Base-by-base conservation (phyloP, 1,140 invertebrate species). In the Drosophila sechellia region DNA sequence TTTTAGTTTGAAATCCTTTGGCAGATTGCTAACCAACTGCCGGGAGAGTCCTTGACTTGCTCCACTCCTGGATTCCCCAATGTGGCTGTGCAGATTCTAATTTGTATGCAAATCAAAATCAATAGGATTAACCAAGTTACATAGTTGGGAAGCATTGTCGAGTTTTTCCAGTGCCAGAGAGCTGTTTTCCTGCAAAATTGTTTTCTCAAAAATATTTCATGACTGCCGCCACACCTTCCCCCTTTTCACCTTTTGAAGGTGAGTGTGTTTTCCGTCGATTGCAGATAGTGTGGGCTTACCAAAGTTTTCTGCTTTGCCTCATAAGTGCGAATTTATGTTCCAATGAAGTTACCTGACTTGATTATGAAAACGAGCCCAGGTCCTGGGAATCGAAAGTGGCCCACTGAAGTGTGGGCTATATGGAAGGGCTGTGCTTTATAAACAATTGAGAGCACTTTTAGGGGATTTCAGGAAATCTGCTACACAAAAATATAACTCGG, bases 71-170 rank as follows among this genome's bases (percentile, higher is more conserved):
- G 13, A 50, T 50, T 50, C 15, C 27, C 34, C 52, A 54, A 27
- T 63, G 53, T 72, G 52, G 45, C 50, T 53, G 48, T 46, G 39
- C 84, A 79, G 56, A 79, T 70, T 83, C 83, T 87, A 87, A 87
- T 87, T 87, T 87, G 83, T 87, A 87, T 87, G 84, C 83, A 87
- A 87, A 87, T 87, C 84, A 89, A 87, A 87, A 87, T 87, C 83
- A 87, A 87, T 87, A 87, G 83, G 84, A 87, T 87, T 87, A 87
- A 83, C 83, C 76, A 79, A 89, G 71, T 87, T 83, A 85, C 83
- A 72, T 58, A 69, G 76, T 84, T 70, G 60, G 64, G 57, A 15
- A 55, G 59, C 71, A 79, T 63, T 83, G 63, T 79, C 42, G 63
- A 50, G 43, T 50, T 77, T 45, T 59, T 54, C 42, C 60, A 55